Base-by-base conservation (phyloP, 2,797 vertebrate species). In the Buphagus erythrorhynchus region DNA sequence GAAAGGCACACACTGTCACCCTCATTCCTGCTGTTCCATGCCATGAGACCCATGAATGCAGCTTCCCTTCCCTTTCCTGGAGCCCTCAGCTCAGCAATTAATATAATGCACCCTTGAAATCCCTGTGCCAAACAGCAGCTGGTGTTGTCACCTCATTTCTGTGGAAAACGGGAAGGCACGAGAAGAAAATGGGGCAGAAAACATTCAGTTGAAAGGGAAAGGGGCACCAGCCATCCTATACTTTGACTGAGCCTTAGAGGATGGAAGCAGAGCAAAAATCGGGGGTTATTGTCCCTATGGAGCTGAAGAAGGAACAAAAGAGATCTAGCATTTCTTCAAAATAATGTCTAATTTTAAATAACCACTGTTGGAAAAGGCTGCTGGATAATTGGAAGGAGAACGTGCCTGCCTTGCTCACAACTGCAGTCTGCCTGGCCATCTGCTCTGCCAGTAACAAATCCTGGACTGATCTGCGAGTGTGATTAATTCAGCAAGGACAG, bases 391-490 rank as follows among this genome's bases (percentile, higher is more conserved):
- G 90, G 68, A 74, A 86, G 75, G 78, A 80, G 68, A 76, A 74
- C 0, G 22, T 40, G 68, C 48, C 73, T 0, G 49, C 57, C 86
- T 59, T 20, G 55, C 54, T 90, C 62, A 7, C 40, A 24, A 58
- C 18, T 13, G 42, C 80, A 43, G 83, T 10, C 90, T 79, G 94
- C 80, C 66, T 20, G 33, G 85, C 96, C 96, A 96, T 97, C 96
- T 97, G 95, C 87, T 94, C 78, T 3, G 12, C n/a, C 85, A 26
- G 91, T 94, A 58, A 12, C 95, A 95, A 97, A 96, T 94, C 95
- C 95, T 45, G 85, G 88, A 66, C 55, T 94, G 84, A 93, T 93
- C 45, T 77, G 54, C 0, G 4, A 88, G 33, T 17, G 82, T 80
- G 94, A 97, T 95, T 96, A 96, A 97, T 93, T 83, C 89, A 65